phyloP scores from a whole-genome alignment of 2,888 invertebrate genomes.

The Marasmarcha lunaedactyla region DNA sequence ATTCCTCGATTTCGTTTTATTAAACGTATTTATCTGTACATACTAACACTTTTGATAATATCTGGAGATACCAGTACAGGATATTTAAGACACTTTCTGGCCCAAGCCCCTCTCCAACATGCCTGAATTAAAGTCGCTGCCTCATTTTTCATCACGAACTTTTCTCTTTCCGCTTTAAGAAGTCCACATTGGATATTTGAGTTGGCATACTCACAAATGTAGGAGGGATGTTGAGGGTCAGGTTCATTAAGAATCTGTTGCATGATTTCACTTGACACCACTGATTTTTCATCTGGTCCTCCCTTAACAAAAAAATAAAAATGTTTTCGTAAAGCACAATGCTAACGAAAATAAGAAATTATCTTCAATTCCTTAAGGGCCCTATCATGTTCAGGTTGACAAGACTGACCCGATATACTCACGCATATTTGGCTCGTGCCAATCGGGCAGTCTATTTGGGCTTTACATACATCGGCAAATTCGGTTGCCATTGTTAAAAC shows the following conservation, averaged over 20 bases:
- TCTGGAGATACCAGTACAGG: constrained; percentile 29
- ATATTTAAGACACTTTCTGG: constrained; percentile 30
- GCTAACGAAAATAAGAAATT: no score
- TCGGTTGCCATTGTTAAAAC: no score
- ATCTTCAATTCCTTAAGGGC: no score
- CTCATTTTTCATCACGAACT: constrained; percentile 34
- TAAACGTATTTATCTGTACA: no score
- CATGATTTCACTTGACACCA: constrained; percentile 20
- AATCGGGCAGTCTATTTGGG: no score
- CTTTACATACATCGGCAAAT: no score
- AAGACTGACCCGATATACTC: no score
- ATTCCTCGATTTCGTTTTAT: no score
- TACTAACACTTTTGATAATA: constrained; percentile 35
- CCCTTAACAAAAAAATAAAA: no score
- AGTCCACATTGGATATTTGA: constrained; percentile 40
- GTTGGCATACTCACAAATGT: constrained; percentile 41
- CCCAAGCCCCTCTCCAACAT: constrained; percentile 46
- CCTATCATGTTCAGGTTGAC: no score
- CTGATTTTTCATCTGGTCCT: constrained; percentile 18
- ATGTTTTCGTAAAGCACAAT: no score
- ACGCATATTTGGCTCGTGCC: no score
- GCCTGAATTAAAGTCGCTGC: constrained; percentile 48
- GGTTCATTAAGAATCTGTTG: constrained; percentile 24
- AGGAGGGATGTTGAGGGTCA: constrained; percentile 22
- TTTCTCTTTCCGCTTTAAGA: constrained; percentile 39